Conservation (phyloP, 2,797 vertebrate genomes). For the Sebastes dallii region DNA sequence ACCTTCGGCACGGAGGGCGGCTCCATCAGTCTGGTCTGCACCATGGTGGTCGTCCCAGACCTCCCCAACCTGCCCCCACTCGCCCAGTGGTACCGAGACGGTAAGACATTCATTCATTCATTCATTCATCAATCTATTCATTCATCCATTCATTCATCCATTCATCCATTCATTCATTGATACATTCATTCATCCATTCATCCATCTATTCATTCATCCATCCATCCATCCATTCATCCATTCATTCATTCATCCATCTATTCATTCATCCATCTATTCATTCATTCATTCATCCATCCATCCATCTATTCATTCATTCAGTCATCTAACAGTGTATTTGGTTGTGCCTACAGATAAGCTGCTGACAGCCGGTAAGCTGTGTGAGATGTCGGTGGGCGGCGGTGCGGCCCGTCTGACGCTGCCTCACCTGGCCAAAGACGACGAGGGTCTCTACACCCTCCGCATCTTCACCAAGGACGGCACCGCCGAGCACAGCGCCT, state of each 20-base stretch:
- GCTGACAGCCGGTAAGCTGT: slow-evolving; percentile 87
- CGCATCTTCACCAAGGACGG: slow-evolving; percentile 91
- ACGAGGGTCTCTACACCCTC: slow-evolving; percentile 96
- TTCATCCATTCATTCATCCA: no score
- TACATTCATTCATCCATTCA: no score
- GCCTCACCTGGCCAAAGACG: slow-evolving; percentile 93
- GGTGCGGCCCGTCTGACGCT: slow-evolving; percentile 88
- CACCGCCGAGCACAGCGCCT: slow-evolving; percentile 91
- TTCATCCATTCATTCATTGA: no score
- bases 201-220: no score
- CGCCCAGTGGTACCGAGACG: slow-evolving; percentile 94
- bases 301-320: no score
- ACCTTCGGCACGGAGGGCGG: slow-evolving; percentile 91
- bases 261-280: no score
- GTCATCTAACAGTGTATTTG: no score
- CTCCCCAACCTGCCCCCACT: slow-evolving; percentile 88
- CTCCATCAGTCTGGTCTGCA: slow-evolving; percentile 87
- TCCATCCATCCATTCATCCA: no score
- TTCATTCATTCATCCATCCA: no score
- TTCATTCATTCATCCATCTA: no score
- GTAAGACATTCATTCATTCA: slow-evolving; percentile 72
- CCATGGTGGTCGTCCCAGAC: slow-evolving; percentile 90
- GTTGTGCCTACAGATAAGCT: slow-evolving; percentile 70
- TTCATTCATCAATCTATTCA: not conserved
- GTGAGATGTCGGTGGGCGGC: slow-evolving; percentile 86